Base-by-base conservation (phyloP, 2,113 vertebrate species). In the Plectropomus leopardus region DNA sequence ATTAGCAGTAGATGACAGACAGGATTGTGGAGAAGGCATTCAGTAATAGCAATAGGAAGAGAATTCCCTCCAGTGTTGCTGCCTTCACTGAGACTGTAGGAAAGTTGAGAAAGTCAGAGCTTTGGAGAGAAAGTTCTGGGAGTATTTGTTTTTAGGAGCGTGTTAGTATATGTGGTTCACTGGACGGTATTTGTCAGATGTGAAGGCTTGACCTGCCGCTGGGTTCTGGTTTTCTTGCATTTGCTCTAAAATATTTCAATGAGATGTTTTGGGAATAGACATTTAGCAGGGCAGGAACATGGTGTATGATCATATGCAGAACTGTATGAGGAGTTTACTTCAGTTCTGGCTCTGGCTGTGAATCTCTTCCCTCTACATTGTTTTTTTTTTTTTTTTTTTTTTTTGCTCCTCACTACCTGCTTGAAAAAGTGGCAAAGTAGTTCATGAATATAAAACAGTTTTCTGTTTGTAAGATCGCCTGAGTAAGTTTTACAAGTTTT, bases 381-480 rank as follows among this genome's bases (percentile, higher is more conserved):
- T 50, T 71, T 40, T 40, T 40, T 50, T 78, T 45, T 59, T 42
- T 24, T 53, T 50, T 71, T 40, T 40, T 40, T 50, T 78, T 45
- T 59, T 42, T 24, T 53, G 13, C 16, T 50, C 15, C 8, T 32
- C 42, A n/a, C 44, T 69, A 57, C 26, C 61, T 69, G 34, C 16
- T 66, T 40, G 28, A 67, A 64, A 60, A 86, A 36, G 30, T 59
- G 55, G 54, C 24, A 75, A 84, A 76, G 45, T 47, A 63, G 50
- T 73, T 80, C 40, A 83, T 85, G 70, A 65, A 53, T 83, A 78
- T 86, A 42, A 83, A 85, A 70, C 21, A 78, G 53, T 42, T 54
- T 66, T 59, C 9, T 65, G n/a, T 72, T 47, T 63, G 30, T 50
- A 32, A 54, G 54, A 45, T 63, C 21, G 17, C 48, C 23, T 58